phyloP scores from a whole-genome alignment of 2,888 invertebrate genomes.

The Andrena haemorrhoa region DNA sequence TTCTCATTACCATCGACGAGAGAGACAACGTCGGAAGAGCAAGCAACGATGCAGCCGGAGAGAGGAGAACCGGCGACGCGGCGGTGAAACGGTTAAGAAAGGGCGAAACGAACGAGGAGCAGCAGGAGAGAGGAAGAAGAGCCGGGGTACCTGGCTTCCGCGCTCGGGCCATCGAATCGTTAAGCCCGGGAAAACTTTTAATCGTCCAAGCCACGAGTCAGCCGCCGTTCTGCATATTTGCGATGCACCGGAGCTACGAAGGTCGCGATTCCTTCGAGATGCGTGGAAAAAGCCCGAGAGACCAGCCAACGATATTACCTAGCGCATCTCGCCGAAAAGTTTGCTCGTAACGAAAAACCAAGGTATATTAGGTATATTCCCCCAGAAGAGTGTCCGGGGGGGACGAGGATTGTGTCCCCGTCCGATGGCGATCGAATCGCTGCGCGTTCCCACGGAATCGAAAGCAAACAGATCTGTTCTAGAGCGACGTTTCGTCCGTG shows the following conservation, averaged over 20 bases:
- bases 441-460: conserved; percentile 15
- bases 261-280: conserved; percentile 45
- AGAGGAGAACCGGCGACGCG: conserved; percentile 1
- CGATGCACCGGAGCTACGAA: conserved; percentile 33
- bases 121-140: background rate
- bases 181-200: conserved; percentile 67
- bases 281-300: conserved; percentile 10
- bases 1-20: conserved; percentile 41
- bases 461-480: background rate
- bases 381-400: no score
- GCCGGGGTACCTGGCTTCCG: conserved; percentile 29
- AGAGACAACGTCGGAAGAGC: conserved; percentile 4
- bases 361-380: no score
- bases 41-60: conserved; percentile 27
- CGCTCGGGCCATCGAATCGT: conserved; percentile 63
- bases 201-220: conserved; percentile 46
- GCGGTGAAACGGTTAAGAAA: conserved; percentile 14
- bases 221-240: conserved; percentile 46
- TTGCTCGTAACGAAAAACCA: conserved; percentile 6
- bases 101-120: conserved; percentile 16
- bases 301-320: conserved; percentile 51
- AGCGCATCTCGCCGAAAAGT: conserved; percentile 42
- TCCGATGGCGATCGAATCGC: no score
- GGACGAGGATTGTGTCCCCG: no score
- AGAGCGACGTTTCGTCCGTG: background rate